Percentiles rank a stretch among this genome's conserved stretches.
These are phyloP conservation scores for Etheostoma cragini DNA, from an alignment of 2,113 vertebrate species.

Conservation along the genomic window DNA sequence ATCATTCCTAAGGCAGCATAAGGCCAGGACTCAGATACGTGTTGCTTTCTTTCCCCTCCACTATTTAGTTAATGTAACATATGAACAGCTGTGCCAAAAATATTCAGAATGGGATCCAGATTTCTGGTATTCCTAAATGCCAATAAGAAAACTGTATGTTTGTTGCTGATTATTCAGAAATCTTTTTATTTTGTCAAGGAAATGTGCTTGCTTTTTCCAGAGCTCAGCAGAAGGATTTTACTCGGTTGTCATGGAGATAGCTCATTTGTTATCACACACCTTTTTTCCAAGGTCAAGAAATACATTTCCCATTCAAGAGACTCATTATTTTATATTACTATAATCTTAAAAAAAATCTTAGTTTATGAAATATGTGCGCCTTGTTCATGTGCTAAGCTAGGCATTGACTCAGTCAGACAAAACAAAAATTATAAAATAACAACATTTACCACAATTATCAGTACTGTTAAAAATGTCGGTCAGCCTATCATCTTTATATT, in stretches of 20 bases:
- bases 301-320: neutral
- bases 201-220: no score
- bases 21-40: neutral
- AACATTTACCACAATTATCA: no score
- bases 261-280: neutral
- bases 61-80: neutral
- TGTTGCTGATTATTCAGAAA: neutral
- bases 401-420: neutral
- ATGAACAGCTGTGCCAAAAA: neutral
- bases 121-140: neutral
- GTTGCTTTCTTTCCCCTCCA: neutral
- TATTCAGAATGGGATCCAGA: neutral
- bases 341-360: neutral
- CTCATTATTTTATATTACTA: neutral
- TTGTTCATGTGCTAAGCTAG: no score
- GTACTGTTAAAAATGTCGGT: no score
- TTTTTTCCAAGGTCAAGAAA: neutral
- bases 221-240: no score
- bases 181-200: neutral
- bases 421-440: no score
- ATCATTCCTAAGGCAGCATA: neutral
- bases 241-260: no score
- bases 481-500: no score
- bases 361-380: no score
- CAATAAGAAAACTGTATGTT: no score